Percentiles rank a stretch among this genome's conserved stretches.
phyloP scores from a whole-genome alignment of 2,797 vertebrate genomes.

The Chelon auratus region DNA sequence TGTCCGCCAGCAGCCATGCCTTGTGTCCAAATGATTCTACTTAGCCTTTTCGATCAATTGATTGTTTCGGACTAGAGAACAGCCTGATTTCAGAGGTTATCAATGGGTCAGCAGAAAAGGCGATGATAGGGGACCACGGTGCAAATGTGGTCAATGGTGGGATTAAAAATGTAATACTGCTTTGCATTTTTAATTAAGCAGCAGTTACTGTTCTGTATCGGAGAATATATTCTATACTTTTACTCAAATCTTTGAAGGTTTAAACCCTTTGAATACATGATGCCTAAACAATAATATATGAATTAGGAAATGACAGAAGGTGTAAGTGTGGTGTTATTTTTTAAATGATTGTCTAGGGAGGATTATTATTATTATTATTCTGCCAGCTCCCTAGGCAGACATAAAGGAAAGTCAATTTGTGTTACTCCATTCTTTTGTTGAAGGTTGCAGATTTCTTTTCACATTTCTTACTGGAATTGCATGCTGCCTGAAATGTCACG shows the following conservation, averaged over 20 bases:
- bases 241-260: not conserved
- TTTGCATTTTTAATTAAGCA: conserved; percentile 4
- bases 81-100: conserved; percentile 36
- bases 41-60: conserved; percentile 49
- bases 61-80: conserved; percentile 44
- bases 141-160: conserved; percentile 8
- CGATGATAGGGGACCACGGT: conserved; percentile 3
- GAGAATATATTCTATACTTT: not conserved
- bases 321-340: conserved; percentile 2
- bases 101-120: conserved; percentile 26
- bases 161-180: conserved; percentile 3
- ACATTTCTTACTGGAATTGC: conserved; percentile 27
- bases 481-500: conserved; percentile 47
- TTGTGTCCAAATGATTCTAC: conserved; percentile 46
- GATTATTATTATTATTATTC: conserved; percentile 4
- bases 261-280: not conserved
- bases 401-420: not conserved
- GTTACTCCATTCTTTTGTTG: too few species aligned
- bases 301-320: not conserved
- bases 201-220: not conserved
- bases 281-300: not conserved
- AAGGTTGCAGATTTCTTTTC: conserved; percentile 20
- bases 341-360: not conserved
- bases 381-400: conserved; percentile 7
- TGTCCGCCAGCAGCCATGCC: conserved; percentile 42